A percentile compares a stretch with the other conserved stretches of the same genome.
Evolutionary conservation across 2,888 invertebrate species (phyloP).

Genomic region (Drosophila borealis): DNA sequence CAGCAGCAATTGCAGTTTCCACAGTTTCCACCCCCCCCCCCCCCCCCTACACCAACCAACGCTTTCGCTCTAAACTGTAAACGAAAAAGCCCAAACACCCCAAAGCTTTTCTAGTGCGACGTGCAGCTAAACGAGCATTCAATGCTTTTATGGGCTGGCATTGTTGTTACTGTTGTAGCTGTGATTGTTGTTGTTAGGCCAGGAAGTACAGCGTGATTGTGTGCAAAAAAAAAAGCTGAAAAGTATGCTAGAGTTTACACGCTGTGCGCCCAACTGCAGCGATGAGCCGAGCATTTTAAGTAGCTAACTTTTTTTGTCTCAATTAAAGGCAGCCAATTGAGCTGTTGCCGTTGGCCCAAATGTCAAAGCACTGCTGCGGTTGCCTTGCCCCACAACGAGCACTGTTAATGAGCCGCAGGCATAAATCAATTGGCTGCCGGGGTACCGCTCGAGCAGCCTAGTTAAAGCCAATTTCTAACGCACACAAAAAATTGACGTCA

Average conservation of each 20-base stretch:
- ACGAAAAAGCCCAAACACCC: conserved; percentile 8
- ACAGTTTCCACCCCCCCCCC: neutral
- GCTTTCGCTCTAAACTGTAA: neutral
- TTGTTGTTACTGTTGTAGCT: conserved; percentile 7
- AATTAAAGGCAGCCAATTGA: conserved; percentile 47
- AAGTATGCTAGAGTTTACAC: conserved; percentile 51
- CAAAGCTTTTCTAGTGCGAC: conserved; percentile 38
- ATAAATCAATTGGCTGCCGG: conserved; percentile 65
- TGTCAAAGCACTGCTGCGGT: conserved; percentile 17
- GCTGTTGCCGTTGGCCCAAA: conserved; percentile 34
- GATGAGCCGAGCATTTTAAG: conserved; percentile 52
- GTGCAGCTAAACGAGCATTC: conserved; percentile 57
- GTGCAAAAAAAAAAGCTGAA: conserved; percentile 33
- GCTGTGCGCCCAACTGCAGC: conserved; percentile 27
- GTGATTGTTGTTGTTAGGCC: conserved; percentile 2
- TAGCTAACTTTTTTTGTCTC: conserved; percentile 37
- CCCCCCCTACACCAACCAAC: neutral
- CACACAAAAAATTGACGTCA: conserved; percentile 53
- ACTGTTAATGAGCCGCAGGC: conserved; percentile 56
- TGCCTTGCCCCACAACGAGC: conserved; percentile 23
- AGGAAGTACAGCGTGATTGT: conserved; percentile 44
- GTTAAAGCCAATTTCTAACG: conserved; percentile 23
- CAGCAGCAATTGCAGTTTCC: conserved; percentile 36
- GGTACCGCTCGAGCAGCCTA: conserved; percentile 14
- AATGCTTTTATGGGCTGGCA: conserved; percentile 24